Evolutionary conservation across 53 echinoderm and acorn worm genomes (phyloP).

Genomic region (Arbacia lixula): DNA sequence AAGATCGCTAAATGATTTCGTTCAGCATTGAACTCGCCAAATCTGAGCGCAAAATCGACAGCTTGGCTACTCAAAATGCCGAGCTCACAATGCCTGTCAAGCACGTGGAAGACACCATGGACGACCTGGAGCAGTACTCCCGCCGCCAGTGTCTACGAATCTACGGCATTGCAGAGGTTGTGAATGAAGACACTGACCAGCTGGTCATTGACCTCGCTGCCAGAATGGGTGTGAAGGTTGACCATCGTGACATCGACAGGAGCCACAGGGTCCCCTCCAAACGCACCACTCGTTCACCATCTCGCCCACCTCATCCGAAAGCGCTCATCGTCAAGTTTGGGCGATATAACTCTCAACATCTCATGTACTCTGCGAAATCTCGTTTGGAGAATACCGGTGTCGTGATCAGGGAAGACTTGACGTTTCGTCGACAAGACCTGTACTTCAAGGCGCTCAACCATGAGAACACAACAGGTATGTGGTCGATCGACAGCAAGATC

Average conservation of each 20-base stretch:
- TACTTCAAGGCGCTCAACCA: not conserved
- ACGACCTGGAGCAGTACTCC: conserved; percentile 28
- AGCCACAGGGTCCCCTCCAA: conserved; percentile 12
- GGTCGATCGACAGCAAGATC: conserved; percentile 20
- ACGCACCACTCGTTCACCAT: not conserved
- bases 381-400: not conserved
- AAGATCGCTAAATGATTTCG: too few relatives aligned
- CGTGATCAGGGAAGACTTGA: conserved; percentile 19
- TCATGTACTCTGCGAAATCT: conserved; percentile 24
- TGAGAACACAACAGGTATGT: not conserved
- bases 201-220: conserved; percentile 8
- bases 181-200: conserved; percentile 24
- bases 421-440: not conserved
- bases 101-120: too few relatives aligned
- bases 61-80: too few relatives aligned
- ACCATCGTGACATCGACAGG: not conserved
- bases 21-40: too few relatives aligned
- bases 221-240: not conserved
- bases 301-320: conserved; percentile 6
- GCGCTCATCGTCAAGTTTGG: conserved; percentile 28
- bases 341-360: not conserved
- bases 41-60: too few relatives aligned
- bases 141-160: conserved; percentile 21
- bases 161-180: conserved; percentile 11
- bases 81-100: too few relatives aligned